phyloP scores from a whole-genome alignment of 2,888 invertebrate species.

The Cremastobaeus sp. region DNA sequence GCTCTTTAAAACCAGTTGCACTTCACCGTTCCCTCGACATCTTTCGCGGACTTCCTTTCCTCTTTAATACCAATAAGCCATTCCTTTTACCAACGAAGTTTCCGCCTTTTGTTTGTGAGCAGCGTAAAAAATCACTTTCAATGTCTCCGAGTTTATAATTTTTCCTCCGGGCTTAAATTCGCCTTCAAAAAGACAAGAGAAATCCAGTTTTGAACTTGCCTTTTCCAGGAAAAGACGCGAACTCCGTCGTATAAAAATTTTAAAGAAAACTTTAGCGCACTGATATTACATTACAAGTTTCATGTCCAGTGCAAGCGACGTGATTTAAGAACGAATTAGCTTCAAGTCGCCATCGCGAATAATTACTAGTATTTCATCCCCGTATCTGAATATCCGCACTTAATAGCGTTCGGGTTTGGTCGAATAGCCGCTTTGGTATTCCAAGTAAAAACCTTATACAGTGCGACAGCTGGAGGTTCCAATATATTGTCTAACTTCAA shows the following conservation, averaged over 20 bases:
- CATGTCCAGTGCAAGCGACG: no score
- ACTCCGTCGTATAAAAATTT: no score
- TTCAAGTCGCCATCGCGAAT: no score
- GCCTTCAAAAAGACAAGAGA: no score
- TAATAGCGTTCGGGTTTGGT: slow-evolving; percentile 26
- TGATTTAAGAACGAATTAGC: no score
- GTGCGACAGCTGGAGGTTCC: slow-evolving; percentile 66
- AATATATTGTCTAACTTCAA: slow-evolving; percentile 70
- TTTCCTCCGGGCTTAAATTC: neutral
- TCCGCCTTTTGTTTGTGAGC: slow-evolving; percentile 4
- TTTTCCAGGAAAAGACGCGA: no score
- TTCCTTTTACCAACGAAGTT: slow-evolving; percentile 26
- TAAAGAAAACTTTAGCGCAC: no score
- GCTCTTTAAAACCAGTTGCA: slow-evolving; percentile 54
- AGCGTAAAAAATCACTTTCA: slow-evolving; percentile 1
- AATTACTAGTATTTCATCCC: no score
- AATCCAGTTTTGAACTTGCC: no score
- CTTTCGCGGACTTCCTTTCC: slow-evolving; percentile 37
- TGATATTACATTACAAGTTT: no score
- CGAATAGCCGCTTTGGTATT: slow-evolving; percentile 28
- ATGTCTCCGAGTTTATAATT: neutral
- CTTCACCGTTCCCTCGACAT: slow-evolving; percentile 50
- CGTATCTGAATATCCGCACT: slow-evolving; percentile 18
- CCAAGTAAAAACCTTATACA: slow-evolving; percentile 28
- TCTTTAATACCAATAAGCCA: slow-evolving; percentile 39